Percentiles rank a stretch among this genome's conserved stretches.
Conservation (phyloP, 2,888 invertebrate genomes). For the Drosophila colorata region DNA sequence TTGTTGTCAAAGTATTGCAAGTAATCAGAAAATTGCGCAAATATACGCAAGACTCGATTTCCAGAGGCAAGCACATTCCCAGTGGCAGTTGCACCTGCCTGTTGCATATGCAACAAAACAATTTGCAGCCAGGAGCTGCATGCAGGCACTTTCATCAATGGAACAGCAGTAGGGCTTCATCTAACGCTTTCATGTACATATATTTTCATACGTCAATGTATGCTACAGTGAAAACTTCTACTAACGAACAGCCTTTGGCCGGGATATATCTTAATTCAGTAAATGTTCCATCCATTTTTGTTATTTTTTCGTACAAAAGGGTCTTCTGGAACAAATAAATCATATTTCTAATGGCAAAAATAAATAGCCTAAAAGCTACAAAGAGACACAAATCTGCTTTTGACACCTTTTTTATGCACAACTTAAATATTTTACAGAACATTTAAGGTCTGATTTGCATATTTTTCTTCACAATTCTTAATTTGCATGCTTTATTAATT, state of each 20-base stretch:
- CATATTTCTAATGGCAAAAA: no score
- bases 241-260: neutral
- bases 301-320: no score
- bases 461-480: neutral
- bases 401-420: neutral
- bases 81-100: neutral
- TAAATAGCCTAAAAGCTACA: neutral
- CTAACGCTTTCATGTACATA: neutral
- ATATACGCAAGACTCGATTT: slow-evolving; percentile 3
- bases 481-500: slow-evolving; percentile 16
- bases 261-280: no score
- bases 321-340: no score
- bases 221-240: neutral
- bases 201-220: no score
- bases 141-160: slow-evolving; percentile 1
- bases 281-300: no score
- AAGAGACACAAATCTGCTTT: no score
- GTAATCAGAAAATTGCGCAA: slow-evolving; percentile 32
- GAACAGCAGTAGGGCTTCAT: slow-evolving; percentile 4
- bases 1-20: slow-evolving; percentile 22
- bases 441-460: slow-evolving; percentile 1
- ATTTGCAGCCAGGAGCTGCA: slow-evolving; percentile 6
- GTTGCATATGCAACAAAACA: neutral
- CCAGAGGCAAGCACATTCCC: neutral
- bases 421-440: slow-evolving; percentile 1